A percentile compares a stretch with the other conserved stretches of the same genome.
phyloP scores from a whole-genome alignment of 2,113 vertebrate species.

The Noturus placidus region DNA sequence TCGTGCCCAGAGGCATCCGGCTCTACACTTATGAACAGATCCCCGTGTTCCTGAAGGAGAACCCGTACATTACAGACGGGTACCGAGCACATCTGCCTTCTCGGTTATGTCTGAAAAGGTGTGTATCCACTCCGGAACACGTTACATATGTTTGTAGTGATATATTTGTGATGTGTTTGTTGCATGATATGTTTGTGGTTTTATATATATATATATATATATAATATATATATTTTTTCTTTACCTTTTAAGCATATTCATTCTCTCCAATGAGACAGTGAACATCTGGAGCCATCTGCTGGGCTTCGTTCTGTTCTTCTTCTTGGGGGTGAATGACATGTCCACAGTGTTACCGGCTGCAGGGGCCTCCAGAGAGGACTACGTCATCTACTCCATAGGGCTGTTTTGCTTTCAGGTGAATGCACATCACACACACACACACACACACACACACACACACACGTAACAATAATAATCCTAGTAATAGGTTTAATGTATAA shows the following conservation, averaged over 20 bases:
- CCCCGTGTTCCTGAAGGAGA: conserved; percentile 91
- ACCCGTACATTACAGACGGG: conserved; percentile 96
- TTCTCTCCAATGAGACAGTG: conserved; percentile 94
- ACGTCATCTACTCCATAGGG: conserved; percentile 91
- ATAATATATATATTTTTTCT: neutral
- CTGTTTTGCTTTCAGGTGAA: conserved; percentile 97
- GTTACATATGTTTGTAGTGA: neutral
- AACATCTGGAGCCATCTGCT: conserved; percentile 99
- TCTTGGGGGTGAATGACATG: conserved; percentile 87
- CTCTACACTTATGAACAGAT: conserved; percentile 97
- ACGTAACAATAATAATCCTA: neutral
- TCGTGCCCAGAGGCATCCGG: conserved; percentile 88
- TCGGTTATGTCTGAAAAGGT: conserved; percentile 93
- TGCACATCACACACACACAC: conserved; percentile 1
- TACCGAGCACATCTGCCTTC: conserved; percentile 95
- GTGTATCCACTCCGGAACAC: neutral
- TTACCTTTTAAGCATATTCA: conserved; percentile 82
- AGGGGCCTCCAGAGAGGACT: conserved; percentile 89
- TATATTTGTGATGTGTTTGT: neutral
- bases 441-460: neutral
- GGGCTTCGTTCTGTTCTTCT: conserved; percentile 93
- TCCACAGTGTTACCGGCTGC: conserved; percentile 83
- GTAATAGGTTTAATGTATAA: neutral
- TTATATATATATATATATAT: no score
- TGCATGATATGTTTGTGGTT: no score